phyloP scores from a whole-genome alignment of 2,797 vertebrate genomes.

The Leuciscus waleckii region DNA sequence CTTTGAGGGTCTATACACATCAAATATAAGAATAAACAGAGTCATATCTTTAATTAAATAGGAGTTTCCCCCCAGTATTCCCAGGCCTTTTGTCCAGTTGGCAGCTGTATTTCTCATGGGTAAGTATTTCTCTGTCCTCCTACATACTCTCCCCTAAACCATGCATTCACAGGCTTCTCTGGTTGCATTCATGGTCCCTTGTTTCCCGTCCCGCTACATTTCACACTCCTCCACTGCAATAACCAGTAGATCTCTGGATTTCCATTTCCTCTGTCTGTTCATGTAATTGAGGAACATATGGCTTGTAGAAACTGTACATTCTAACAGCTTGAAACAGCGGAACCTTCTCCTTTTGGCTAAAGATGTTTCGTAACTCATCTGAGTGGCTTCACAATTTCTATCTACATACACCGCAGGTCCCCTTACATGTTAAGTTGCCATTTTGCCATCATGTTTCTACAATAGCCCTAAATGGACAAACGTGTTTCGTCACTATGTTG shows the following conservation, averaged over 20 bases:
- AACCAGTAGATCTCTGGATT: conserved; percentile 44
- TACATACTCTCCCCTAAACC: conserved; percentile 39
- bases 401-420: too few relatives aligned
- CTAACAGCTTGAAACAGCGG: conserved; percentile 29
- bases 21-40: background rate
- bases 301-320: conserved; percentile 1
- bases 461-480: too few relatives aligned
- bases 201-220: conserved; percentile 52
- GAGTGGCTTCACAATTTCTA: background rate
- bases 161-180: conserved; percentile 59
- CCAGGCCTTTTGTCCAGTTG: conserved; percentile 57
- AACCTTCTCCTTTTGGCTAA: background rate
- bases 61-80: conserved; percentile 44
- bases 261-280: conserved; percentile 7
- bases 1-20: conserved; percentile 29
- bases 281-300: conserved; percentile 32
- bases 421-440: too few relatives aligned
- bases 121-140: conserved; percentile 53
- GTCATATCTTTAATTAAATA: conserved; percentile 50
- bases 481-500: too few relatives aligned
- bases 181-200: conserved; percentile 45
- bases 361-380: background rate
- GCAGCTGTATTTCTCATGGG: conserved; percentile 48
- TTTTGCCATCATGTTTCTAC: too few relatives aligned
- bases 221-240: conserved; percentile 43